Evolutionary conservation across 2,113 vertebrate species (phyloP), one percentile per base, ranked within the genome.

Genomic region (Syngnathus floridae): DNA sequence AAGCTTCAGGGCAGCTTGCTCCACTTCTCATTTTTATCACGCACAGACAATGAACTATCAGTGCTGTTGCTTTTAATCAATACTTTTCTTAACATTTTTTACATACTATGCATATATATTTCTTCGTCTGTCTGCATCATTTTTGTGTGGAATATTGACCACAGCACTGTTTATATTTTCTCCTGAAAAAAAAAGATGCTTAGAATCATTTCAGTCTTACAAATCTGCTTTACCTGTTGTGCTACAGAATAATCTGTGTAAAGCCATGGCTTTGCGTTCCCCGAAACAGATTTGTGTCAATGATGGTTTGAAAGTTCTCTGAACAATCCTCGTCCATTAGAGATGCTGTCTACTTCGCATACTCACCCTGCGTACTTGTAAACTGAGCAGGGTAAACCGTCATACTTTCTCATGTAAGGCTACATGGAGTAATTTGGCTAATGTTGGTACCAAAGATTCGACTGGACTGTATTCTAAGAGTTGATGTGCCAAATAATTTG

Each of bases 191-290:
- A 60, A 71, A 51, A 65, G 64, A 79, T 81, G 76, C 71, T 80
- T 79, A 73, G 73, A 82, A 78, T 70, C 52, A 66, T 70, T 75
- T 62, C 70, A 37, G 72, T 84, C 81, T 76, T 78, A 71, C 71
- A 84, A 84, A 87, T 87, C 82, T 84, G 82, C 82, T 86, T 87
- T 82, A 84, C 84, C 73, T 74, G 77, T 73, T 84, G 74, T 76
- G 84, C 75, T 71, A n/a, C 65, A 67, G 58, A n/a, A 46, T 89
- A 88, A 89, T 87, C 85, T 84, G 85, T 61, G 65, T 73, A 85
- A 81, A 88, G 78, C 86, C 75, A 73, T 63, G 72, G 78, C 73
- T 83, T 72, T 76, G 76, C 72, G 71, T 75, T 72, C 73, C 14
- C 68, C 78, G 78, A 72, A 88, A 84, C 71, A 83, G 84, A 78